These are phyloP conservation scores for Podarcis cretensis DNA, from an alignment of 2,113 vertebrate species.

Conservation along the genomic window DNA sequence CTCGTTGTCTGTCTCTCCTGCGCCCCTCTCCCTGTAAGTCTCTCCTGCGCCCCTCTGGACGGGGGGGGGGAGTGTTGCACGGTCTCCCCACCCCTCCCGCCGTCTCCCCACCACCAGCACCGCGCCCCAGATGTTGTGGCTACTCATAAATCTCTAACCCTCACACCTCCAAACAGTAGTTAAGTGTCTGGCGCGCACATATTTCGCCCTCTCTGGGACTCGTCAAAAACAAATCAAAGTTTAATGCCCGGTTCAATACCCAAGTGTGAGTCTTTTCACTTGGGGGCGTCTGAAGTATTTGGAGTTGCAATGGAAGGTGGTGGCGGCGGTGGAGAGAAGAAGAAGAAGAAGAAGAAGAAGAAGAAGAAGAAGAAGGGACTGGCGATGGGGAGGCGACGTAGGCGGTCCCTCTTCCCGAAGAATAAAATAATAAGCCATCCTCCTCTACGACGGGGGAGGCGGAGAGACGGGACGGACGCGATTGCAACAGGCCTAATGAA, in stretches of 20 bases:
- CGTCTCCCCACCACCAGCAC: not conserved
- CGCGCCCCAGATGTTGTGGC: not conserved
- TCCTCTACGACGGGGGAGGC: not conserved
- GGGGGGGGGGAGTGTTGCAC: too few relatives aligned
- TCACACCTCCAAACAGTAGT: conserved; percentile 25
- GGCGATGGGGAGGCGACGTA: conserved; percentile 68
- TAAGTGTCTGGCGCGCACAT: conserved; percentile 6
- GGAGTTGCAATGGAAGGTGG: not conserved
- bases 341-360: too few relatives aligned
- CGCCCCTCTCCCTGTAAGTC: too few relatives aligned
- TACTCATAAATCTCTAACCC: not conserved
- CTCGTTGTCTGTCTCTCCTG: not conserved
- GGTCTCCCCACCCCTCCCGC: not conserved
- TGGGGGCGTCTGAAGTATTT: conserved; percentile 56
- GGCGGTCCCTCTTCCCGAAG: conserved; percentile 74
- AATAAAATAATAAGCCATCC: conserved; percentile 14
- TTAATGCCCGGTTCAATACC: conserved; percentile 62
- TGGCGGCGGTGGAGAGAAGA: not conserved
- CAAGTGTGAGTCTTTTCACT: conserved; percentile 54
- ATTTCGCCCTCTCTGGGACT: conserved; percentile 16
- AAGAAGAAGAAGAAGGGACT: not conserved
- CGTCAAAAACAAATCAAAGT: conserved; percentile 56
- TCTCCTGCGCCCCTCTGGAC: too few relatives aligned
- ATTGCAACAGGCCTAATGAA: conserved; percentile 82
- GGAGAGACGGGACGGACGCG: conserved; percentile 52